Evolutionary conservation across 2,888 invertebrate genomes (phyloP), one percentile per base, ranked within the genome.

Genomic region (Phengaris alcon): DNA sequence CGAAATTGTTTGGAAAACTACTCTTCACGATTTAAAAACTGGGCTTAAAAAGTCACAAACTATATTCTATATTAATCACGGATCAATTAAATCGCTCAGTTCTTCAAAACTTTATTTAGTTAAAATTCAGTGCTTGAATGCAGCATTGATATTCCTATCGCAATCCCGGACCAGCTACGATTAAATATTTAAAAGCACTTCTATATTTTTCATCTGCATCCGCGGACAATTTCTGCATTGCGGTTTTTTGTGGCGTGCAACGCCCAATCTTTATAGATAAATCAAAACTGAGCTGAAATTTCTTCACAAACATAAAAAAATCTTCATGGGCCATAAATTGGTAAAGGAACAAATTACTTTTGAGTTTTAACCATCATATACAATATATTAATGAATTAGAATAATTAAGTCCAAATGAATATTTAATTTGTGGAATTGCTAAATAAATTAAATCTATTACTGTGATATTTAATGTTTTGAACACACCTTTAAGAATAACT

Each of bases 211-310:
- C 64, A 64, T 64, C 59, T 22, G 59, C 59, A 59, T 59, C 12
- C 35, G 64, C 35, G 10, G 10, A 64, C 35, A 12, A 13, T 64
- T 64, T 64, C 64, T 64, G 64, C 64, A 64, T 64, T 64, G 64
- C 64, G 13, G 64, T 13, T 64, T 52, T 52, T 44, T 64, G 64
- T 64, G 6, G 35, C 64, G 52, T 52, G 4, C 35, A 44, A 35
- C 64, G 44, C 35, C 64, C 35, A 44, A 64, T 64, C 8, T 44
- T 64, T 35, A 7, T 64, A 6, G 10, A 22, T 10, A 7, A 15
- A 64, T 12, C 35, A 10, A 44, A 35, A 35, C 35, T 44, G 64
- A 64, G 12, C 10, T 35, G 35, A 64, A 35, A 1, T 59, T 59
- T 59, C 22, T 15, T 57, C 5, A n/a, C 4, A 35, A 22, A 15